Conservation (phyloP, 2,797 vertebrate species). For the Alauda arvensis region DNA sequence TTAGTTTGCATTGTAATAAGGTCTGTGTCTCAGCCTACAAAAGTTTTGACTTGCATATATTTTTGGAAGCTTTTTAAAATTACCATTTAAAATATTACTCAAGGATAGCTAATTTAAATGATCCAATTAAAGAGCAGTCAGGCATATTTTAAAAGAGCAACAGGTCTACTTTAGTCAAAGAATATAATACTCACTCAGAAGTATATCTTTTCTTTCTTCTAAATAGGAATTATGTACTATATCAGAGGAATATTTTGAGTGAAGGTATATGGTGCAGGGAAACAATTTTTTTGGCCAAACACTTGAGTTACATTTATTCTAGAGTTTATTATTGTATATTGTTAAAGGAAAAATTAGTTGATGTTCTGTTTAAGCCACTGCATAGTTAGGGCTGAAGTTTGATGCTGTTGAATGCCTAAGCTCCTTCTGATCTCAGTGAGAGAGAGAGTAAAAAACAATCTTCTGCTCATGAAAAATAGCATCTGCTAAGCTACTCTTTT, state of each 20-base stretch:
- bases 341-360: constrained; percentile 46
- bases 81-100: constrained; percentile 53
- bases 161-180: constrained; percentile 47
- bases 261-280: constrained; percentile 40
- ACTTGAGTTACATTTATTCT: constrained; percentile 25
- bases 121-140: constrained; percentile 44
- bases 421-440: constrained; percentile 24
- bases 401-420: constrained; percentile 52
- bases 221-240: constrained; percentile 19
- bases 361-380: constrained; percentile 42
- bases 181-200: constrained; percentile 31
- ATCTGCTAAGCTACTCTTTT: constrained; percentile 33
- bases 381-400: constrained; percentile 14
- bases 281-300: constrained; percentile 19
- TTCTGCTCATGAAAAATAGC: neutral
- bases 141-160: constrained; percentile 49
- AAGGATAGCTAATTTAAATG: constrained; percentile 56
- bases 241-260: constrained; percentile 34
- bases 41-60: constrained; percentile 27
- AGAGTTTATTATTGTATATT: constrained; percentile 22
- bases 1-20: constrained; percentile 62
- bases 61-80: constrained; percentile 51
- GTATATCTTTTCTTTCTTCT: constrained; percentile 46
- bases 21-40: constrained; percentile 56
- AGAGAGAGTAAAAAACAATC: neutral